Evolutionary conservation across 1,140 invertebrate species (phyloP), one percentile per base, ranked within the genome.

Genomic region (Procambarus clarkii): DNA sequence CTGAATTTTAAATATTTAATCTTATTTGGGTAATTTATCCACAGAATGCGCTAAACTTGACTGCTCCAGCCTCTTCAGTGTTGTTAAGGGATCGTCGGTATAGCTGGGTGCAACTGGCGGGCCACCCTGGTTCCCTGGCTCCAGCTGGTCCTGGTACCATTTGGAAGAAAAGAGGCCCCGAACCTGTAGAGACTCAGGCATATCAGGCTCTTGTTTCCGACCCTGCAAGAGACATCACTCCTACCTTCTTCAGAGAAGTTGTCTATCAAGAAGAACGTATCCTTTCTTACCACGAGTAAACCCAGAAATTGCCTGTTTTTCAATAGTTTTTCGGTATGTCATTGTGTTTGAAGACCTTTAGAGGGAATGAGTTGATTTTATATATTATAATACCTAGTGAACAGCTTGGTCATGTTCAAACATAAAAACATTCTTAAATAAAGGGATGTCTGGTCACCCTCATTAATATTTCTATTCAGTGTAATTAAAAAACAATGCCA

Each of bases 31-130:
- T 13, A 8, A 54, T 54, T 82, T 91, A 89, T 94, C 97, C 96
- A n/a, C 95, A 98, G 98, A 98, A 98, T 95, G 98, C 98, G 74
- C 95, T 99, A 93, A 98, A 99, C 94, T 95, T 99, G 92, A 98
- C 97, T 86, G 97, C 97, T 9, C 98, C 98, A 64, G 98, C 98
- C 60, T 98, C 97, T 93, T 97, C 98, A 94, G 96, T 98, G 45
- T 95, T 98, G 50, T 94, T 98, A 79, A 97, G 97, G 93, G 97
- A 97, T 88, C 95, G 96, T 90, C 95, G 95, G 48, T 96, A 96
- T 92, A 96, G 96, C 58, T 94, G 94, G 93, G 95, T 99, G 94
- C 98, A 99, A 94, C 94, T 99, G 78, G 98, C 98, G 21, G 98
- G 98, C 0, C 98, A 99, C 94, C 97, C 96, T 86, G 98, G 98